Base-by-base conservation (phyloP, 2,113 vertebrate species). In the Macrotus californicus region DNA sequence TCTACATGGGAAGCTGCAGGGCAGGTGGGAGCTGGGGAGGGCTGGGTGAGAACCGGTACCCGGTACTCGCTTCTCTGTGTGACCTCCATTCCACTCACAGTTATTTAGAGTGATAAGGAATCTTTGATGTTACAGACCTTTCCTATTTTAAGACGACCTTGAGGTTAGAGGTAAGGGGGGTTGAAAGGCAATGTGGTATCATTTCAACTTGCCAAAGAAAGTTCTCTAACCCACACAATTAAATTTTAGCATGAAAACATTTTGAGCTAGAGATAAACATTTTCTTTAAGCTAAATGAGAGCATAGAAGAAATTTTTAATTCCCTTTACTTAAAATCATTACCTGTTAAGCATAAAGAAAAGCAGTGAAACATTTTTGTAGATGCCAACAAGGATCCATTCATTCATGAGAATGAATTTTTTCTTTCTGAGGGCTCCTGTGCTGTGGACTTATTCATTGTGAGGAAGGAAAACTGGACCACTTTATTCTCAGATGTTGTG, bases 1-100 rank as follows among this genome's bases (percentile, higher is more conserved):
- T 46, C 7, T 31, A 26, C 2, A 15, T 0, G 0, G 22, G 41
- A 69, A 54, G 54, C 12, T 50, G 43, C 12, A 2, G 22, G 4
- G 59, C 10, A 7, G 14, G 48, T 3, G 13, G 41, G 54, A 6
- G 24, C 36, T 19, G 22, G n/a, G n/a, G n/a, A n/a, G n/a, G n/a
- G 31, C 4, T 16, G 14, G 15, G 73, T 8, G 3, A 43, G 66
- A 29, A 21, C 19, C 1, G 0, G 9, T 31, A 24, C 16, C 24
- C 46, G 0, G 9, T 31, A 24, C 16, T 19, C 46, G 81, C 50
- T 24, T 0, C 4, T 0, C 21, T 14, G 3, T 3, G 41, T 6
- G 26, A 41, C 31, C 48, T 7, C 21, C 21, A 0, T 3, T 36
- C 36, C 56, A 52, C 69, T 54, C 75, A 48, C 5, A 52, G 6